Conservation (phyloP, 2,113 vertebrate species). For the Nibea coibor region DNA sequence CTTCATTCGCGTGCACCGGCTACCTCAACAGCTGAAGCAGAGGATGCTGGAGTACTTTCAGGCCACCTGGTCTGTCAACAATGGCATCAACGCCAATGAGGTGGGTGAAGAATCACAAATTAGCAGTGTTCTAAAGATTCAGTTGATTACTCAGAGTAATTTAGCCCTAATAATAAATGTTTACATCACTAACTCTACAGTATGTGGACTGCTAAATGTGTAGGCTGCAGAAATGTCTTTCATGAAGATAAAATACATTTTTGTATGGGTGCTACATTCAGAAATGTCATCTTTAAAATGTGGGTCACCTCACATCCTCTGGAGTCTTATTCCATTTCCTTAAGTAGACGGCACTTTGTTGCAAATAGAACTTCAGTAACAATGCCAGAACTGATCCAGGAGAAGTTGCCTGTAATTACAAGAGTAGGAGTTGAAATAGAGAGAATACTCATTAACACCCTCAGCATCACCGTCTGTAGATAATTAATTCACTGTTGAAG, state of each 20-base stretch:
- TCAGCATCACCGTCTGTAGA: slow-evolving; percentile 42
- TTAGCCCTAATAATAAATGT: neutral
- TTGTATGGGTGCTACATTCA: slow-evolving; percentile 13
- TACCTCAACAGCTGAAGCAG: slow-evolving; percentile 96
- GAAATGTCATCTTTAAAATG: slow-evolving; percentile 44
- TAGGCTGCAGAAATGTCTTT: slow-evolving; percentile 14
- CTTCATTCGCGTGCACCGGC: slow-evolving; percentile 93
- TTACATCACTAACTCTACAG: neutral
- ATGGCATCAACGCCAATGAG: slow-evolving; percentile 96
- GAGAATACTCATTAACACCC: slow-evolving; percentile 73
- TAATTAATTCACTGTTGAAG: slow-evolving; percentile 76
- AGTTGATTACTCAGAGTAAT: neutral
- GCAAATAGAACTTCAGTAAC: slow-evolving; percentile 54
- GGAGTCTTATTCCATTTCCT: slow-evolving; percentile 65
- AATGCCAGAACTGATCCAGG: slow-evolving; percentile 18
- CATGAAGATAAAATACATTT: neutral
- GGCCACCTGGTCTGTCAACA: slow-evolving; percentile 98
- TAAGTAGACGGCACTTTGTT: slow-evolving; percentile 42
- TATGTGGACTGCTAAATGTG: neutral
- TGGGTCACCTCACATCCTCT: slow-evolving; percentile 54
- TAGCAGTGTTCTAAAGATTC: neutral
- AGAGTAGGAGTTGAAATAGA: slow-evolving; percentile 49
- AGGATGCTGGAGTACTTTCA: slow-evolving; percentile 98
- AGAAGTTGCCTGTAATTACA: slow-evolving; percentile 48
- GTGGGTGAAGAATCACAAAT: slow-evolving; percentile 70